Conservation (phyloP, 1,140 invertebrate species). For the Caligus rogercresseyi region DNA sequence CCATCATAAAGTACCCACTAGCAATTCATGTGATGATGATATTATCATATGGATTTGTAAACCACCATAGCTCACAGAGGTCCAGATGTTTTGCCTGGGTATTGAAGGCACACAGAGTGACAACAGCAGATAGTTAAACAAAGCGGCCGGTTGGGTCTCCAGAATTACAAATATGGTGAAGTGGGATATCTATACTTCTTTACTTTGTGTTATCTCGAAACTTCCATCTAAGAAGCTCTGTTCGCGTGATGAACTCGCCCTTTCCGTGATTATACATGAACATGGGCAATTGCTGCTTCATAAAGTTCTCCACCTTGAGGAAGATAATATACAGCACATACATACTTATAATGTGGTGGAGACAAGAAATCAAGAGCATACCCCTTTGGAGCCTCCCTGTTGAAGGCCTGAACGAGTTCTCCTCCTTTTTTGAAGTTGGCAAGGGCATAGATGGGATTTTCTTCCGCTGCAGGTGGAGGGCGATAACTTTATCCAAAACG, state of each 20-base stretch:
- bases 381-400: constrained; percentile 11
- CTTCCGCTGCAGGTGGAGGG: constrained; percentile 53
- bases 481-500: constrained; percentile 67
- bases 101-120: too few species aligned
- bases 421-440: constrained; percentile 63
- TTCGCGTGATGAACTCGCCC: constrained; percentile 63
- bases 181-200: too few species aligned
- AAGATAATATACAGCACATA: background rate
- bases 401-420: background rate
- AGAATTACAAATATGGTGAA: too few species aligned
- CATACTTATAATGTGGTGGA: background rate
- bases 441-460: constrained; percentile 62
- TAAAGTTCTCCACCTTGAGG: constrained; percentile 54
- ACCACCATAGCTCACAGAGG: too few species aligned
- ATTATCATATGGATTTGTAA: too few species aligned
- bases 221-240: constrained; percentile 82
- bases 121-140: too few species aligned
- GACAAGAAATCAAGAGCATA: constrained; percentile 2
- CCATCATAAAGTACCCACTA: too few species aligned
- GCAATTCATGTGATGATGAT: too few species aligned
- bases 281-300: constrained; percentile 65
- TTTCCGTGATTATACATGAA: constrained; percentile 78
- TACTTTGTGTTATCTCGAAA: constrained; percentile 51
- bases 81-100: too few species aligned
- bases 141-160: too few species aligned